phyloP scores from a whole-genome alignment of 2,888 invertebrate species.

The Dasypolia templi region DNA sequence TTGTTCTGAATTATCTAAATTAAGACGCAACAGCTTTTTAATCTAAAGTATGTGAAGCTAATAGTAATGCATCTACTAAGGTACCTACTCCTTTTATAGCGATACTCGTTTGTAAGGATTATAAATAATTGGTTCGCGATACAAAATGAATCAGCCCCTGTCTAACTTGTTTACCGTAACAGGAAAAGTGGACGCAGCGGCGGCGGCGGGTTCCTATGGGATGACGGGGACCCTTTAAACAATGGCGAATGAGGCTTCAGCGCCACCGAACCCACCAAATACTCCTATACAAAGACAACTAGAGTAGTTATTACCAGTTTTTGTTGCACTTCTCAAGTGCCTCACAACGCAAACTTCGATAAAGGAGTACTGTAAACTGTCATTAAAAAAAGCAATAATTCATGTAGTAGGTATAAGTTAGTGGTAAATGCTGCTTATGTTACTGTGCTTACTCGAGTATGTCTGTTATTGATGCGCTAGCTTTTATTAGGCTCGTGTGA shows the following conservation, averaged over 20 bases:
- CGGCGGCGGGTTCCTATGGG: slow-evolving; percentile 66
- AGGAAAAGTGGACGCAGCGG: slow-evolving; percentile 76
- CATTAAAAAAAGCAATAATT: background rate
- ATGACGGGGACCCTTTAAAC: slow-evolving; percentile 46
- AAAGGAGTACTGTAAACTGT: background rate
- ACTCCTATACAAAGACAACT: slow-evolving; percentile 23
- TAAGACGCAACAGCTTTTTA: slow-evolving; percentile 43
- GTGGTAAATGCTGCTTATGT: background rate
- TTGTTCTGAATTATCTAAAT: slow-evolving; percentile 26
- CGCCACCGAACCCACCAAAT: slow-evolving; percentile 22
- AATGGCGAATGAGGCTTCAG: slow-evolving; percentile 51
- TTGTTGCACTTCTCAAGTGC: slow-evolving; percentile 18
- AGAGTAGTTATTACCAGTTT: slow-evolving; percentile 12
- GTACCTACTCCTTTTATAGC: slow-evolving; percentile 55
- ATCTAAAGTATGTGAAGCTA: slow-evolving; percentile 26
- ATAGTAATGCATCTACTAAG: slow-evolving; percentile 44
- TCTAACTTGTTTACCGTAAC: slow-evolving; percentile 80
- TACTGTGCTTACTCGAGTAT: slow-evolving; percentile 15
- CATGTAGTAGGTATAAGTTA: slow-evolving; percentile 5
- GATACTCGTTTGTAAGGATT: slow-evolving; percentile 61
- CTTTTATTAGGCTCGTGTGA: slow-evolving; percentile 21
- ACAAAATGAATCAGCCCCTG: slow-evolving; percentile 79
- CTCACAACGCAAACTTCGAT: slow-evolving; percentile 24
- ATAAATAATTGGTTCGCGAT: slow-evolving; percentile 72
- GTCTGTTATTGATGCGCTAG: slow-evolving; percentile 10